Percentiles rank a stretch among this genome's conserved stretches.
These are phyloP conservation scores for Macrochelys suwanniensis DNA, from an alignment of 2,797 vertebrate genomes.

Conservation along the genomic window DNA sequence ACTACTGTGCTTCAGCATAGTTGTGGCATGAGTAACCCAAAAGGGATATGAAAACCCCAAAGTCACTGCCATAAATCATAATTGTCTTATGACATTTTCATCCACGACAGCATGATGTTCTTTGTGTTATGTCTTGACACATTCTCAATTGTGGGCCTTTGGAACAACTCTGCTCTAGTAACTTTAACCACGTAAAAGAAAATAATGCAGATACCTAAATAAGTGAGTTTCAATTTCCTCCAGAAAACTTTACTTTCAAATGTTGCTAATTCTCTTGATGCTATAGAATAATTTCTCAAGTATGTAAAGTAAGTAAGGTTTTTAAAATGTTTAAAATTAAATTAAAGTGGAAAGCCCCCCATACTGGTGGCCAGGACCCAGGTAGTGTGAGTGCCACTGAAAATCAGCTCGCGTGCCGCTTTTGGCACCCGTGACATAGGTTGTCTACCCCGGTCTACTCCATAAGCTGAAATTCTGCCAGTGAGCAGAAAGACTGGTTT, in stretches of 20 bases:
- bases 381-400: no score
- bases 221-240: neutral
- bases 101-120: slow-evolving; percentile 2
- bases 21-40: slow-evolving; percentile 29
- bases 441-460: no score
- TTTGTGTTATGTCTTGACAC: slow-evolving; percentile 25
- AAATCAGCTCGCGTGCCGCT: no score
- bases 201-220: neutral
- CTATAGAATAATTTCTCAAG: neutral
- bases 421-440: no score
- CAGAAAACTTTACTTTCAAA: slow-evolving; percentile 19
- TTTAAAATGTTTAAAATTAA: no score
- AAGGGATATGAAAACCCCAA: slow-evolving; percentile 7
- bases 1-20: slow-evolving; percentile 25
- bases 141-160: neutral
- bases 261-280: slow-evolving; percentile 26
- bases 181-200: neutral
- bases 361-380: no score
- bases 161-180: neutral
- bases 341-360: no score
- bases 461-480: slow-evolving; percentile 52
- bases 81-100: slow-evolving; percentile 29
- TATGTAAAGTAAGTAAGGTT: no score
- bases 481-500: slow-evolving; percentile 18
- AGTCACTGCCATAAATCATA: slow-evolving; percentile 1